A percentile compares a stretch with the other conserved stretches of the same genome.
phyloP scores from a whole-genome alignment of 2,113 vertebrate species.

The Pseudopipra pipra region DNA sequence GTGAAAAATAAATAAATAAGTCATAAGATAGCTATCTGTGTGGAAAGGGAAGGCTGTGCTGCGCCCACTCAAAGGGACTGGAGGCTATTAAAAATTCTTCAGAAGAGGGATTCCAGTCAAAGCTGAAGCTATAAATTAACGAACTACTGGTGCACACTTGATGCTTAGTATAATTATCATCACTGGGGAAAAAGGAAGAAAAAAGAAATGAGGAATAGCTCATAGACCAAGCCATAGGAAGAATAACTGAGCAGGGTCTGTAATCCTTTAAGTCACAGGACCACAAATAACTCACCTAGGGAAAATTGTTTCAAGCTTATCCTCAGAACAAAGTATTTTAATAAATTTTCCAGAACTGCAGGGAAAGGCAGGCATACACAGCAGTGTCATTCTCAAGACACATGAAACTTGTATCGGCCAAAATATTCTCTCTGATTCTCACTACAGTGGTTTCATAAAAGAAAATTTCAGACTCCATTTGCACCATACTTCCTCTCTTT shows the following conservation, averaged over 20 bases:
- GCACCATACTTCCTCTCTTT: neutral
- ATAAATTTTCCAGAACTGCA: neutral
- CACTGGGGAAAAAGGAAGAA: neutral
- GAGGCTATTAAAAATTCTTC: neutral
- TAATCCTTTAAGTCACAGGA: neutral
- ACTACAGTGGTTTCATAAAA: neutral
- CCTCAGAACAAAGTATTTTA: neutral
- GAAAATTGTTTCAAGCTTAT: neutral
- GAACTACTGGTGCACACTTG: neutral
- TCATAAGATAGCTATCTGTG: fast-evolving
- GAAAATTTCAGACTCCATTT: neutral
- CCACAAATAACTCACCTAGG: neutral
- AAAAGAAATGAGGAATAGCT: neutral
- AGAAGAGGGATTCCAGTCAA: neutral
- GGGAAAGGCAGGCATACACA: neutral
- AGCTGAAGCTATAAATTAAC: conserved; percentile 10
- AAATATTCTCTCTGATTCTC: neutral
- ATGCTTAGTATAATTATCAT: neutral
- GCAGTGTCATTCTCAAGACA: neutral
- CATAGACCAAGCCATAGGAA: neutral
- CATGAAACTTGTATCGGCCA: neutral
- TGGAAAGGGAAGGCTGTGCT: neutral
- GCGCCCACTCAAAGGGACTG: neutral
- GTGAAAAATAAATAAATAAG: neutral
- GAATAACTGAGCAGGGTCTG: neutral